Conservation (phyloP, 2,113 vertebrate species). For the Clupea harengus region DNA sequence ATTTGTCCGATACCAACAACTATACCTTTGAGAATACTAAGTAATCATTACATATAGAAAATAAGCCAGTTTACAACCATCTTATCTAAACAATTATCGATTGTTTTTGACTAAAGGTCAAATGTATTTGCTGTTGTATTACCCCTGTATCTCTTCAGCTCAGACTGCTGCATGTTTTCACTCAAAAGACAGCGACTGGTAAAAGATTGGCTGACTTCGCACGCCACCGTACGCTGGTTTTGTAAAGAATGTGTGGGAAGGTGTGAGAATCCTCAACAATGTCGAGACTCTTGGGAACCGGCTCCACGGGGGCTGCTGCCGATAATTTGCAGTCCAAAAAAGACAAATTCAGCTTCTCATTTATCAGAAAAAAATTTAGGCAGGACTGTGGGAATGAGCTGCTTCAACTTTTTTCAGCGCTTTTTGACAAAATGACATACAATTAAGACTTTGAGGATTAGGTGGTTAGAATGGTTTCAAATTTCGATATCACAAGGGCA, state of each 20-base stretch:
- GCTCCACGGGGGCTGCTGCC: conserved; percentile 25
- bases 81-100: background rate
- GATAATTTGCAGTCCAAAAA: background rate
- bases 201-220: conserved; percentile 8
- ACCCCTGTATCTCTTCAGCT: background rate
- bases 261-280: conserved; percentile 29
- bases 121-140: background rate
- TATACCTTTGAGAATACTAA: background rate
- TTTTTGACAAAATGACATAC: conserved; percentile 12
- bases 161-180: background rate
- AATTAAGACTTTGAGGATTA: conserved; percentile 28
- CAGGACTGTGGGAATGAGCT: conserved; percentile 3
- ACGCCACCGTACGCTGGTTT: conserved; percentile 14
- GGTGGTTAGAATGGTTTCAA: background rate
- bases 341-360: conserved; percentile 22
- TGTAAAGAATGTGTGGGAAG: conserved; percentile 12
- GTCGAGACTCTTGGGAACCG: conserved; percentile 30
- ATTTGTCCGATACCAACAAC: background rate
- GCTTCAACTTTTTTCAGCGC: background rate
- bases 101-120: background rate
- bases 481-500: conserved; percentile 17
- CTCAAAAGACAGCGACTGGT: background rate
- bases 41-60: background rate
- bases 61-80: background rate
- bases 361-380: background rate